These are phyloP conservation scores for Lepidothrix coronata DNA, from an alignment of 2,113 vertebrate genomes.

Conservation along the genomic window DNA sequence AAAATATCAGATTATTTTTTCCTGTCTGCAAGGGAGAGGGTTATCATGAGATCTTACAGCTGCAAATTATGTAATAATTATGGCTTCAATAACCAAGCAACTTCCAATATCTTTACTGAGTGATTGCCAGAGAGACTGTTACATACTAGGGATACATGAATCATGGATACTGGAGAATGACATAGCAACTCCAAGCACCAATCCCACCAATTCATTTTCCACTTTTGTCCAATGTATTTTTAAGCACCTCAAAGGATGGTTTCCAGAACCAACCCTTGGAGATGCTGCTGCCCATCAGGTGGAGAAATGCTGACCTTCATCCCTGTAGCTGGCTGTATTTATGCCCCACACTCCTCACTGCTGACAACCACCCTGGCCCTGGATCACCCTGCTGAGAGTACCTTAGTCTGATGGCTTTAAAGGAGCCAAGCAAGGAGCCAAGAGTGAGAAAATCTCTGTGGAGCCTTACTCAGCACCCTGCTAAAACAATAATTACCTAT, in stretches of 20 bases:
- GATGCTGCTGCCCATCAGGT: background rate
- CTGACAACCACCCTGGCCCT: background rate
- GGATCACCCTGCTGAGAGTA: background rate
- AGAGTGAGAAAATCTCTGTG: background rate
- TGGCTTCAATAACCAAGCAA: slow-evolving; percentile 19
- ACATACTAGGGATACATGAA: background rate
- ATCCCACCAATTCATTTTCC: background rate
- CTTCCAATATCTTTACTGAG: background rate
- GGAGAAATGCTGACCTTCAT: background rate
- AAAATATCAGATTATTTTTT: slow-evolving; percentile 56
- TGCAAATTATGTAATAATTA: slow-evolving; percentile 43
- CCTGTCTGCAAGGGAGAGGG: background rate
- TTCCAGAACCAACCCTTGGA: background rate
- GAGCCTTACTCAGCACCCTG: background rate
- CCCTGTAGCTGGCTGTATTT: background rate
- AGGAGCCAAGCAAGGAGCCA: background rate
- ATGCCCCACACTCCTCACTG: background rate
- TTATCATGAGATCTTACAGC: slow-evolving; percentile 18
- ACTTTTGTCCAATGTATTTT: background rate
- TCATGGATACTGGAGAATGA: background rate
- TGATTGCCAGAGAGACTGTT: background rate
- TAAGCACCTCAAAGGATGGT: background rate
- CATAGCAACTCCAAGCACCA: background rate
- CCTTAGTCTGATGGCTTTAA: background rate
- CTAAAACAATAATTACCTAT: background rate